phyloP scores from a whole-genome alignment of 2,113 vertebrate genomes.

The Sterna hirundo region DNA sequence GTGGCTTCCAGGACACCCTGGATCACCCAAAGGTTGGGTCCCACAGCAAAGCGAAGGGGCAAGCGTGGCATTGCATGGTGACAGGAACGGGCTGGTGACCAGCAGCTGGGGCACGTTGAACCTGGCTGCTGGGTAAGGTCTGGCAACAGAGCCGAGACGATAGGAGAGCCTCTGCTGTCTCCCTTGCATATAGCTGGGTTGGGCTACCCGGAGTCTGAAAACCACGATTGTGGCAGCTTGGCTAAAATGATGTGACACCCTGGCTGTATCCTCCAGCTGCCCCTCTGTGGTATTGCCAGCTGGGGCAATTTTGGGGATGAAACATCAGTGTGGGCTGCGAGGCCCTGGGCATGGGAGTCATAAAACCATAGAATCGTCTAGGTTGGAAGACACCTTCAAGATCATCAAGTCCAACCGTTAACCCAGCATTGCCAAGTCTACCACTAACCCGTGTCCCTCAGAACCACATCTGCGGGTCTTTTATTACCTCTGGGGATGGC shows the following conservation, averaged over 20 bases:
- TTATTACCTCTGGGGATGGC: neutral
- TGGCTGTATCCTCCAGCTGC: neutral
- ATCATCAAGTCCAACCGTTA: neutral
- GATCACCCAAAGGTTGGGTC: neutral
- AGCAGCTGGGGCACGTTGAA: neutral
- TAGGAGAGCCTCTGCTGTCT: neutral
- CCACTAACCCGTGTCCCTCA: neutral
- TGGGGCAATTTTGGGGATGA: neutral
- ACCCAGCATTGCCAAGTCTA: neutral
- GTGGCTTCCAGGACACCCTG: neutral
- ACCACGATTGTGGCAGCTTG: neutral
- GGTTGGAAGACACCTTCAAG: neutral
- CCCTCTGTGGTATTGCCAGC: neutral
- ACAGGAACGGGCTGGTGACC: neutral
- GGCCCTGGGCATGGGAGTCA: no score
- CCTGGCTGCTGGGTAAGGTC: neutral
- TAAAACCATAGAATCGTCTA: neutral
- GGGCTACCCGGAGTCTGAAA: accelerated
- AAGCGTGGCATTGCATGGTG: neutral
- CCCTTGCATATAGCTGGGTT: neutral
- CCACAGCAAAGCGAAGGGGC: neutral
- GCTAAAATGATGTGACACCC: neutral
- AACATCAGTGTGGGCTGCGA: neutral
- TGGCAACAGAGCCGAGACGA: neutral
- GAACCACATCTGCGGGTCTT: neutral